Base-by-base conservation (phyloP, 1,140 invertebrate species). In the Ceratina calcarata region DNA sequence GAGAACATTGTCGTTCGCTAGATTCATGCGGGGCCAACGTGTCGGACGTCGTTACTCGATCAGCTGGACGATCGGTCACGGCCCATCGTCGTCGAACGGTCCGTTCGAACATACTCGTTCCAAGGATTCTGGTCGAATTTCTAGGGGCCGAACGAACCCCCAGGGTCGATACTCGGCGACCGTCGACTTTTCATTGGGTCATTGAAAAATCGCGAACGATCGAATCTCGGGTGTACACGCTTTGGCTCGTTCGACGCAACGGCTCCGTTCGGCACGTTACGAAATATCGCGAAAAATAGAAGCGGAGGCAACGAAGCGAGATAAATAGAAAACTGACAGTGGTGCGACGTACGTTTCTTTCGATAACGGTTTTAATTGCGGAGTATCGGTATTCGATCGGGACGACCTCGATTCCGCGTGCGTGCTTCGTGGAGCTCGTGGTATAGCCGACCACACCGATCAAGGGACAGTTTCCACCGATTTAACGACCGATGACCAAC, bases 381-480 rank as follows among this genome's bases (percentile, higher is more conserved):
- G 27, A 72, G 58, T 78, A 78, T 78, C 76, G 76, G 76, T 78
- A 78, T 72, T 72, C 76, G 69, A 78, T 78, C 55, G 49, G 27
- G 32, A 49, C 20, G 76, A 45, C 76, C 76, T 62, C 76, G 60
- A 78, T 78, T 64, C 24, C n/a, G 22, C 68, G 60, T 57, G 76
- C 68, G 76, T 64, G 51, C 27, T 27, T 57, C 22, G 15, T 22
- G n/a, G 16, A n/a, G 16, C 13, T 20, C 15, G 20, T 15, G 53
- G n/a, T 32, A 37, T 24, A 24, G 15, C 37, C 15, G 32, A 20
- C 57, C 32, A 24, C 45, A 18, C 13, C 57, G 27, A 64, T 78
- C 70, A 71, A 64, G 62, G 37, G 7, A 22, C 18, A 65, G 49
- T 72, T 64, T 8, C 22, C 18, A 3, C 3, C 73, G 37, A 22